Conservation (phyloP, 2,113 vertebrate genomes). For the Xenopus borealis region DNA sequence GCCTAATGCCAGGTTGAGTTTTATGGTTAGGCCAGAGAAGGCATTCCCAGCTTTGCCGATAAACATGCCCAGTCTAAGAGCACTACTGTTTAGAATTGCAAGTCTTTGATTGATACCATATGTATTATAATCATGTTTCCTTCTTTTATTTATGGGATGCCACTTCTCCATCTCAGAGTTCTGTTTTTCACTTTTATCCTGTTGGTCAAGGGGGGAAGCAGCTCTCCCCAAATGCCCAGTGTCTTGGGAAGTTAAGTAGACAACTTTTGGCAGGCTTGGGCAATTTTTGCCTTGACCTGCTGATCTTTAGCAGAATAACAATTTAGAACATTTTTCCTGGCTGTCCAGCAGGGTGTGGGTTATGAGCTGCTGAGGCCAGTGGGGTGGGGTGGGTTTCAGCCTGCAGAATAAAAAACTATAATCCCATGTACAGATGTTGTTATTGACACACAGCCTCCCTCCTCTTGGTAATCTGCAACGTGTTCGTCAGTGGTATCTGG, state of each 20-base stretch:
- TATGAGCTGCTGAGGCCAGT: background rate
- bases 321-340: background rate
- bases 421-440: conserved; percentile 37
- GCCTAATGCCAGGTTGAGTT: too few relatives aligned
- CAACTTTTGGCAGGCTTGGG: background rate
- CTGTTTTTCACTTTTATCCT: background rate
- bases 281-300: background rate
- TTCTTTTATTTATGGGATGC: too few relatives aligned
- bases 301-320: background rate
- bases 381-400: conserved; percentile 12
- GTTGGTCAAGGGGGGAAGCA: background rate
- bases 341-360: background rate
- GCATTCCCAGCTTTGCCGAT: too few relatives aligned
- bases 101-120: too few relatives aligned
- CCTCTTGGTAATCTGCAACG: background rate
- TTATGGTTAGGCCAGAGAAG: too few relatives aligned
- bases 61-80: too few relatives aligned
- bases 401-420: background rate
- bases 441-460: conserved; percentile 21
- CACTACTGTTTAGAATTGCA: too few relatives aligned
- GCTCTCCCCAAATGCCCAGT: background rate
- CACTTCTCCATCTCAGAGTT: too few relatives aligned
- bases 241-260: background rate
- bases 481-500: conserved; percentile 8
- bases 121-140: too few relatives aligned